phyloP scores from a whole-genome alignment of 2,113 vertebrate species.

The Pachyramphus minor region DNA sequence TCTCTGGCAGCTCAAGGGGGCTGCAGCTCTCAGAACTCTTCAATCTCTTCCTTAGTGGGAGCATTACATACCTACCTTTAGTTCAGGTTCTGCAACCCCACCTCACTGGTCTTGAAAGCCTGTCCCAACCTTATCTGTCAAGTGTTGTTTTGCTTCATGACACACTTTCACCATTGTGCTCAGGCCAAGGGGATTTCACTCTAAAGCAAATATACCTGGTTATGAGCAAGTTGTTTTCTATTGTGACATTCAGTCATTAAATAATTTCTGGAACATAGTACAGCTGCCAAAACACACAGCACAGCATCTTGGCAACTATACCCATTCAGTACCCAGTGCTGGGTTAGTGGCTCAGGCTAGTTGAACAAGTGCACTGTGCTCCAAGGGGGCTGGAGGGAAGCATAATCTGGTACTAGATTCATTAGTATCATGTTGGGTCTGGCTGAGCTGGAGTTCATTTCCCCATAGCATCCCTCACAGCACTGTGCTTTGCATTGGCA shows the following conservation, averaged over 20 bases:
- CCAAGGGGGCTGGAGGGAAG: neutral
- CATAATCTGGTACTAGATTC: neutral
- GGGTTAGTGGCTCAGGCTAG: neutral
- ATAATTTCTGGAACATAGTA: neutral
- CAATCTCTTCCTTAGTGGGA: neutral
- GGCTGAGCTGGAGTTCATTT: too few species aligned
- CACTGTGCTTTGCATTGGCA: too few species aligned
- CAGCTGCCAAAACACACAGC: neutral
- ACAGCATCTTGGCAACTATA: neutral
- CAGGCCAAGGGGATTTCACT: neutral
- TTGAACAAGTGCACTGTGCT: neutral
- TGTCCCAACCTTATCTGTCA: neutral
- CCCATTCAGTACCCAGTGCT: neutral
- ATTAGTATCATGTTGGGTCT: neutral
- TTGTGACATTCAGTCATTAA: neutral
- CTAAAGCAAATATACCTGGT: neutral
- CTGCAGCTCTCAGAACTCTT: neutral
- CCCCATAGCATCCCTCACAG: too few species aligned
- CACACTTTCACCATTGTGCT: neutral
- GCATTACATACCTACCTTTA: rapidly evolving
- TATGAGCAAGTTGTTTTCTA: neutral
- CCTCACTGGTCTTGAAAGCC: neutral
- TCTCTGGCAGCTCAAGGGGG: neutral
- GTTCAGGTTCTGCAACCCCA: neutral
- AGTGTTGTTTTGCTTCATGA: neutral